phyloP scores from a whole-genome alignment of 1,140 invertebrate genomes.

The Eupeodes corollae region DNA sequence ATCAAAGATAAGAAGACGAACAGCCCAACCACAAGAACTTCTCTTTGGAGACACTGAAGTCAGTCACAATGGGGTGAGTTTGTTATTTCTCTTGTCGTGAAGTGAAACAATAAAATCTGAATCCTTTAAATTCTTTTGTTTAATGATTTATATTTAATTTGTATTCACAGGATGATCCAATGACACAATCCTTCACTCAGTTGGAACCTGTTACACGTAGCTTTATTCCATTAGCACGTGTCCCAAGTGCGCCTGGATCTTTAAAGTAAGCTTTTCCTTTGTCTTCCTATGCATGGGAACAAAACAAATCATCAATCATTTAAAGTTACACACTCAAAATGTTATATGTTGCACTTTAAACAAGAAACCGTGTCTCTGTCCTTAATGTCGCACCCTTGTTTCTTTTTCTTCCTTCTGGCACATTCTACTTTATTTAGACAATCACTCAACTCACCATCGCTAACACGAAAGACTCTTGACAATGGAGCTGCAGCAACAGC shows the following conservation, averaged over 20 bases:
- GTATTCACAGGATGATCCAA: slow-evolving; percentile 2
- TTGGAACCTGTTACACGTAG: slow-evolving; percentile 1
- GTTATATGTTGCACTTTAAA: neutral
- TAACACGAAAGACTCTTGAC: slow-evolving; percentile 5
- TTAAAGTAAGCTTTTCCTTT: slow-evolving; percentile 17
- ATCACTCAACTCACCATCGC: slow-evolving; percentile 5
- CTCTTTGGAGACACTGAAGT: slow-evolving; percentile 42
- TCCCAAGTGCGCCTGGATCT: slow-evolving; percentile 56
- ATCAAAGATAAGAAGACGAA: slow-evolving; percentile 52
- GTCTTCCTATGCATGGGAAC: no score
- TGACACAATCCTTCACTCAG: slow-evolving; percentile 8
- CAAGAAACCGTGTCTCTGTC: neutral
- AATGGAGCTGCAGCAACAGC: neutral
- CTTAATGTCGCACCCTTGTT: neutral
- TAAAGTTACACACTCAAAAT: neutral
- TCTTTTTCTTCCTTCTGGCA: neutral
- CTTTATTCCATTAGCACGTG: slow-evolving; percentile 47
- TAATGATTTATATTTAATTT: no score
- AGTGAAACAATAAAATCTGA: neutral
- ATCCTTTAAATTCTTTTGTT: neutral
- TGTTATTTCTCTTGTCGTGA: neutral
- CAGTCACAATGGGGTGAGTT: slow-evolving; percentile 1
- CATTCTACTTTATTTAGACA: neutral
- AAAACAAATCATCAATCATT: neutral
- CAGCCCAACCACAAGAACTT: slow-evolving; percentile 54